Evolutionary conservation across 2,888 invertebrate species (phyloP), one percentile per base, ranked within the genome.

Genomic region (Clanis bilineata): DNA sequence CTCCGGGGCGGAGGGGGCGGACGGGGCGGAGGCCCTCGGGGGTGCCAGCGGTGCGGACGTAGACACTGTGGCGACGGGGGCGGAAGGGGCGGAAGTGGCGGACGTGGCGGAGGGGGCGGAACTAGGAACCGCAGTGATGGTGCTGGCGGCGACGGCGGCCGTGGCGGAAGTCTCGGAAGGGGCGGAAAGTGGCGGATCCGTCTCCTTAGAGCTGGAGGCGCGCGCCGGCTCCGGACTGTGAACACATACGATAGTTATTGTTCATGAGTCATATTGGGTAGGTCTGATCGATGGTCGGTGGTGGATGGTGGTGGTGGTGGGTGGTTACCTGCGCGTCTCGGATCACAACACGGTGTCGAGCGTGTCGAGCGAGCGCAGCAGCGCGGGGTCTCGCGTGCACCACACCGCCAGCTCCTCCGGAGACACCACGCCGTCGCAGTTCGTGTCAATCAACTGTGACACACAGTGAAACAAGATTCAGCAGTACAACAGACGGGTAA

Each of bases 401-500:
- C 96, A 96, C 68, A 95, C 94, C 51, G 95, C 94, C 75, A 97
- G 90, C 88, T 97, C 97, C 75, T 96, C 96, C 59, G 95, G 95
- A 5, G 96, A 95, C 71, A 97, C 95, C 62, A 95, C 95, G 21
- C 96, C 96, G 79, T 97, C 96, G 63, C 95, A 94, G 86, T 96
- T 96, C 10, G 94, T 93, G 83, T 97, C 96, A 83, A 97, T 96
- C 79, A 95, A 88, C 96, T 97, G 93, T 0, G 65, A 38, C 12
- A n/a, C n/a, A 41, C 7, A 18, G 10, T 6, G n/a, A n/a, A n/a
- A n/a, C n/a, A n/a, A n/a, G n/a, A n/a, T n/a, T n/a, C n/a, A n/a
- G n/a, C n/a, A n/a, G n/a, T n/a, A n/a, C n/a, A n/a, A n/a, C n/a
- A n/a, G n/a, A n/a, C n/a, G n/a, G n/a, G n/a, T n/a, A n/a, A n/a